Base-by-base conservation (phyloP, 2,888 invertebrate species). In the Gastrophysa polygoni region DNA sequence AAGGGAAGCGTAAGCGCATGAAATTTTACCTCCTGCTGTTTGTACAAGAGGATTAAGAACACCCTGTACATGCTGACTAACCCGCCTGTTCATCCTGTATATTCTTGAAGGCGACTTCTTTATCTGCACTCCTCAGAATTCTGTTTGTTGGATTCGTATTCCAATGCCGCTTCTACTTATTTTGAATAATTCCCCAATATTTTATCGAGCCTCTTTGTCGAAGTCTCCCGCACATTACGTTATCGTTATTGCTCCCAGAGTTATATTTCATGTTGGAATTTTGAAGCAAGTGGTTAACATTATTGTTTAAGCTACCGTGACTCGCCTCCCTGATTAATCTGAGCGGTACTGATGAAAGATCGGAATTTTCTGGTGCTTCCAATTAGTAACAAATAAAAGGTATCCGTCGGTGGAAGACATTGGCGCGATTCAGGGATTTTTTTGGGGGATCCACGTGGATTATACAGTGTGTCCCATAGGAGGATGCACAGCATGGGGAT, bases 271-370 rank as follows among this genome's bases (percentile, higher is more conserved):
- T 49, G 43, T 55, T 47, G 52, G 61, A 52, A 64, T 61, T 60
- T 55, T 52, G 11, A 14, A 50, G 49, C 51, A 61, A 58, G 57
- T 60, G 50, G 56, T 63, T 63, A 60, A 63, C 60, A 61, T 58
- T 58, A 61, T 61, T 61, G 60, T 60, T 57, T 44, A 63, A 60
- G 63, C 63, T 63, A 63, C 63, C 59, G 63, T 54, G 51, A 29
- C 56, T 50, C 51, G 54, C 11, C n/a, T 28, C 34, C 17, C 29
- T 16, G 59, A 57, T 63, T 38, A 57, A 49, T 52, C 48, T 20
- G 4, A 18, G 52, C 59, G 63, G 59, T 52, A 14, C 34, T 55
- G 63, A 60, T 63, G 57, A 63, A 63, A 63, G 59, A 43, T 24
- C 24, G 50, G 60, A 55, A 38, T 55, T 49, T 17, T 52, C 28